Percentiles rank a stretch among this genome's conserved stretches.
These are phyloP conservation scores for Nibea coibor DNA, from an alignment of 2,113 vertebrate species.

Conservation along the genomic window DNA sequence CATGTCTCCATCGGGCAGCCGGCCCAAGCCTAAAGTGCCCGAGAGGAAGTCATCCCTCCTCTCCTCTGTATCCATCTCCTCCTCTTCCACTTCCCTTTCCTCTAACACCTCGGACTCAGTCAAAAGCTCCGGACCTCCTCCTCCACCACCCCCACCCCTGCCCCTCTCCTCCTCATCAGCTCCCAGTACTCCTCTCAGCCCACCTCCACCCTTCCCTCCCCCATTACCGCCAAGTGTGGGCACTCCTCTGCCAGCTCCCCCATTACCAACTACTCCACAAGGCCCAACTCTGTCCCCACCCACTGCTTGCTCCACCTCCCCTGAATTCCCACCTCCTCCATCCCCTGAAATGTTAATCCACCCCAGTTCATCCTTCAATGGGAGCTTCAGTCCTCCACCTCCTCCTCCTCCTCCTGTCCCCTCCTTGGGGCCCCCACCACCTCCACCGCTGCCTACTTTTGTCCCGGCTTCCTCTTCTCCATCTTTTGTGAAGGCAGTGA, in stretches of 20 bases:
- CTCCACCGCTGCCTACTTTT: conserved; percentile 67
- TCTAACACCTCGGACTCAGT: conserved; percentile 93
- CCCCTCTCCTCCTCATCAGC: conserved; percentile 55
- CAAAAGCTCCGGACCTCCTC: conserved; percentile 72
- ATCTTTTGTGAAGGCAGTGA: conserved; percentile 81
- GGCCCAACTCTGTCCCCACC: conserved; percentile 23
- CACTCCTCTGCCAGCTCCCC: conserved; percentile 60
- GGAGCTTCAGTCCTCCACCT: conserved; percentile 76
- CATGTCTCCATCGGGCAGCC: conserved; percentile 87
- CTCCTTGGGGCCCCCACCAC: conserved; percentile 53
- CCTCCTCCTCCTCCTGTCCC: conserved; percentile 49
- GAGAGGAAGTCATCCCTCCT: conserved; percentile 97
- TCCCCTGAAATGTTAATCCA: conserved; percentile 84
- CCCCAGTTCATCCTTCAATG: conserved; percentile 74
- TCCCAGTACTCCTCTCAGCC: conserved; percentile 67
- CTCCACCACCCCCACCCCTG: conserved; percentile 69
- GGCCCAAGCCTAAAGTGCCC: conserved; percentile 92
- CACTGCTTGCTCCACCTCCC: conserved; percentile 80
- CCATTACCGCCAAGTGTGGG: conserved; percentile 49
- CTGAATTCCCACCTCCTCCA: conserved; percentile 86
- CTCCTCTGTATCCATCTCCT: conserved; percentile 92
- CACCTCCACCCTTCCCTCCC: conserved; percentile 71
- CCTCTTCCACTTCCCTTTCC: conserved; percentile 96
- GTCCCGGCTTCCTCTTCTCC: conserved; percentile 73
- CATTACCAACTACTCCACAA: conserved; percentile 49